Percentiles rank a stretch among this genome's conserved stretches.
These are phyloP conservation scores for Corydoras maculifer DNA, from an alignment of 2,113 vertebrate species.

Conservation along the genomic window DNA sequence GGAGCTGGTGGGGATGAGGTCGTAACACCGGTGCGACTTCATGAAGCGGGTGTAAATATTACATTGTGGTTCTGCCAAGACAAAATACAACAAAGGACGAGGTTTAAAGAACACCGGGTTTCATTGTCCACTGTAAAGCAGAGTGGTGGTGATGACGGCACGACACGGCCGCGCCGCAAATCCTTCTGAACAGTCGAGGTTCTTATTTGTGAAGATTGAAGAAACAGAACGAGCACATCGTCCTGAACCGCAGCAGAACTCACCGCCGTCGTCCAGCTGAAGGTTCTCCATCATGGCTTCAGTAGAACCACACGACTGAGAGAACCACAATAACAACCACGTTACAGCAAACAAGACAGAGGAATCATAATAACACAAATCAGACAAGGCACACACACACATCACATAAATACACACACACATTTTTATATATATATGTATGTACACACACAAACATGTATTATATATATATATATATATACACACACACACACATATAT, in stretches of 20 bases:
- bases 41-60: conserved; percentile 97
- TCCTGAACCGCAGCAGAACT: conserved; percentile 35
- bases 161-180: conserved; percentile 27
- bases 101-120: too few relatives aligned
- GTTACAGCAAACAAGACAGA: not conserved
- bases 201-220: too few relatives aligned
- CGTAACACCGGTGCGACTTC: conserved; percentile 98
- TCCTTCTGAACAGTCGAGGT: too few relatives aligned
- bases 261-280: conserved; percentile 81
- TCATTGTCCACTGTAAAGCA: too few relatives aligned
- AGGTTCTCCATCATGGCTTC: conserved; percentile 89
- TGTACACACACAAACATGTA: too few relatives aligned
- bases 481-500: too few relatives aligned
- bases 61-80: conserved; percentile 78
- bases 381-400: too few relatives aligned
- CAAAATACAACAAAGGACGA: conserved; percentile 26
- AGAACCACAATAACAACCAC: not conserved
- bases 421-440: too few relatives aligned
- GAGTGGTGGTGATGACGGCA: conserved; percentile 21
- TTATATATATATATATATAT: too few relatives aligned
- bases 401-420: too few relatives aligned
- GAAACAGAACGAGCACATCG: too few relatives aligned
- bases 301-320: conserved; percentile 69
- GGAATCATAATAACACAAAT: too few relatives aligned
- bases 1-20: conserved; percentile 96